These are phyloP conservation scores for Sinelater perroti DNA, from an alignment of 2,888 invertebrate species.

Conservation along the genomic window DNA sequence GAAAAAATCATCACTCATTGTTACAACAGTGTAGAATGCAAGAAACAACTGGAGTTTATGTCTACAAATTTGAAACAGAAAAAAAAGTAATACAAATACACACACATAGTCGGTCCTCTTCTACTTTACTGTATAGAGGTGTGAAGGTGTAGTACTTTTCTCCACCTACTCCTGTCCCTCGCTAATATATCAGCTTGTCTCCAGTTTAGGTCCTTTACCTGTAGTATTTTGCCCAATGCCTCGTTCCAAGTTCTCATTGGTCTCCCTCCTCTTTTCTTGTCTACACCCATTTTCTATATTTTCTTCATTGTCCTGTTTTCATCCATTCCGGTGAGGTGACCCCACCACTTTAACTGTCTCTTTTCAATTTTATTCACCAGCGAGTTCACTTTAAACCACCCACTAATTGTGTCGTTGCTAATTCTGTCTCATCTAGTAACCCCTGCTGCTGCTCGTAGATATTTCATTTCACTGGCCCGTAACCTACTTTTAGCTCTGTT, in stretches of 20 bases:
- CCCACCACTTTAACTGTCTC: too few relatives aligned
- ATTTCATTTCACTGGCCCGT: neutral
- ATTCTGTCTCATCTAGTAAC: neutral
- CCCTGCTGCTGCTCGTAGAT: neutral
- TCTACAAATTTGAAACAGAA: too few relatives aligned
- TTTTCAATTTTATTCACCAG: neutral
- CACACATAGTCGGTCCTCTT: slow-evolving; percentile 1
- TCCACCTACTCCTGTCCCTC: too few relatives aligned
- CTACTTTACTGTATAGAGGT: neutral
- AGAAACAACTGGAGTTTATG: too few relatives aligned
- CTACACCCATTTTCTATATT: neutral
- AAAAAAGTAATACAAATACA: neutral
- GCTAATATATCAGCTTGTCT: neutral
- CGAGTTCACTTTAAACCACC: neutral
- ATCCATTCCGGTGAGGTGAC: too few relatives aligned
- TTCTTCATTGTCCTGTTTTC: neutral
- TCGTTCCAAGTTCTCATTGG: neutral
- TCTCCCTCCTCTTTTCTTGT: neutral
- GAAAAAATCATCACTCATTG: too few relatives aligned
- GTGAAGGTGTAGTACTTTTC: too few relatives aligned
- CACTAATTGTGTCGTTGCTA: neutral
- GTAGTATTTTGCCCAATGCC: neutral
- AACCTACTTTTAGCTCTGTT: neutral
- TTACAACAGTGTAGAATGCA: too few relatives aligned
- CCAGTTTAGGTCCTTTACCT: neutral